Evolutionary conservation across 1,140 invertebrate species (phyloP).

Genomic region (Luehdorfia chinensis): DNA sequence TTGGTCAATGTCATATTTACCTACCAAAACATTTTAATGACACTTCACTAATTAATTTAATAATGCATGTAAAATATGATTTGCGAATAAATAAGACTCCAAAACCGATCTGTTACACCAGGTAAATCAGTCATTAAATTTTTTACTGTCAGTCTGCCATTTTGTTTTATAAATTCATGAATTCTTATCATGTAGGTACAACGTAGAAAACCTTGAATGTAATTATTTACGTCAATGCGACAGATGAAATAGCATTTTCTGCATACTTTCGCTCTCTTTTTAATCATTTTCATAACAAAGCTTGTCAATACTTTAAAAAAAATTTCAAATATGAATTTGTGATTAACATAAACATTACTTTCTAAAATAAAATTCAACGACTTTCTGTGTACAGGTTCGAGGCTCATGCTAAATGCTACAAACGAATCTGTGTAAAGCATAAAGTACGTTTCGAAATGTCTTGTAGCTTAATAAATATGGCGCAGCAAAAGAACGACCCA

Average conservation of each 20-base stretch:
- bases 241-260: constrained; percentile 9
- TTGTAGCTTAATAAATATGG: constrained; percentile 5
- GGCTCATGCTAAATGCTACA: background rate
- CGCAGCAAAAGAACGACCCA: constrained; percentile 13
- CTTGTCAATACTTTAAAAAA: too few species aligned
- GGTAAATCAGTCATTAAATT: too few species aligned
- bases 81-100: too few species aligned
- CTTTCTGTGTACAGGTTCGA: too few species aligned
- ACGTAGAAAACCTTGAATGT: constrained; percentile 11
- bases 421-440: background rate
- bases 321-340: too few species aligned
- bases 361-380: too few species aligned
- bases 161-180: constrained; percentile 12
- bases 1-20: background rate
- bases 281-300: background rate
- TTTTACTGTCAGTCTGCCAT: constrained; percentile 8
- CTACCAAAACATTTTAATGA: background rate
- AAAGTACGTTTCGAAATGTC: constrained; percentile 9
- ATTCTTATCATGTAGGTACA: constrained; percentile 6
- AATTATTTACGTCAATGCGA: constrained; percentile 12
- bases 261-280: constrained; percentile 6
- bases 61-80: background rate
- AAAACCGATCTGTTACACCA: too few species aligned
- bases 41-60: background rate
- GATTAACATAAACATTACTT: too few species aligned